A percentile compares a stretch with the other conserved stretches of the same genome.
Conservation (phyloP, 2,797 vertebrate species). For the Syngnathus rostellatus region DNA sequence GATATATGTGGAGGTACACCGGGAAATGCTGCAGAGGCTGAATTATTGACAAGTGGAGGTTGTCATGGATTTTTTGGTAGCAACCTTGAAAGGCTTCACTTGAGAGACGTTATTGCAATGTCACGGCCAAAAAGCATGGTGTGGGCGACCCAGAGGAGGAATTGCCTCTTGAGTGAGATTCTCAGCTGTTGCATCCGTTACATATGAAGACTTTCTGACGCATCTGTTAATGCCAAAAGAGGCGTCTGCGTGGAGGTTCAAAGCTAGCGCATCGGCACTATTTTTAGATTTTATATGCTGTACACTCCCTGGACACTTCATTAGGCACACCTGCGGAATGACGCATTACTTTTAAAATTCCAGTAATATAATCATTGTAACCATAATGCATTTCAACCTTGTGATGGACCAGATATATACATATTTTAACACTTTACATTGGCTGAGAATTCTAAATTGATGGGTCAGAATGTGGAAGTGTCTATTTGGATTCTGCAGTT, state of each 20-base stretch:
- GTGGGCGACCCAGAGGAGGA: slow-evolving; percentile 6
- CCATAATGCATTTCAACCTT: neutral
- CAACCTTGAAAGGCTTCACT: slow-evolving; percentile 17
- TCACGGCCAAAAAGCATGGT: slow-evolving; percentile 36
- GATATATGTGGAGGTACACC: slow-evolving; percentile 14
- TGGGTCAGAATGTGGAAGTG: no score
- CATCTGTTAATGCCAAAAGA: neutral
- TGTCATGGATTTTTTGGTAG: slow-evolving; percentile 25
- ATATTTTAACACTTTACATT: neutral
- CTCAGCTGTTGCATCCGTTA: slow-evolving; percentile 20
- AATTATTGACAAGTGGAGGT: slow-evolving; percentile 45
- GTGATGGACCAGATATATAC: neutral
- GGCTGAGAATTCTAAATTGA: neutral
- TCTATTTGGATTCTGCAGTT: no score
- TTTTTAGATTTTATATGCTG: neutral
- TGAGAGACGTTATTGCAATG: slow-evolving; percentile 34
- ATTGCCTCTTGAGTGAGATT: slow-evolving; percentile 32
- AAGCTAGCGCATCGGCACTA: neutral
- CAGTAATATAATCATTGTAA: neutral
- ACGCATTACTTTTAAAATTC: neutral
- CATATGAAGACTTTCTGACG: neutral
- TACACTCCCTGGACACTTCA: neutral
- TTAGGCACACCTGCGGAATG: neutral
- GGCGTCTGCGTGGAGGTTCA: slow-evolving; percentile 2
- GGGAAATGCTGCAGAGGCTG: slow-evolving; percentile 18